These are phyloP conservation scores for Sinotaia quadrata DNA, from an alignment of 2,888 invertebrate species.

Conservation along the genomic window DNA sequence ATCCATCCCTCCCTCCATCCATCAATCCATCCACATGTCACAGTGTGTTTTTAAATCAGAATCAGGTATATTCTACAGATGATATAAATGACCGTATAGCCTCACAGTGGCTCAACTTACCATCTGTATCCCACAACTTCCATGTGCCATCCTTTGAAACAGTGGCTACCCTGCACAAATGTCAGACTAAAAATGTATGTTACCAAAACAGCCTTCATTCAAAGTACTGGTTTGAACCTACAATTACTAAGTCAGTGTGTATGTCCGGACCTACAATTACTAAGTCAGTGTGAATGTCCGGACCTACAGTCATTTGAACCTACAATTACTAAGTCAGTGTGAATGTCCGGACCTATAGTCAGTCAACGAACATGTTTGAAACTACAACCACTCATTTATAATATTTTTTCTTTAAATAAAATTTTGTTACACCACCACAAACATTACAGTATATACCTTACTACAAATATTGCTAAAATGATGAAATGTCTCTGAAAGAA, in stretches of 20 bases:
- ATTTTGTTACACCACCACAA: too few species aligned
- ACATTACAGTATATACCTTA: too few species aligned
- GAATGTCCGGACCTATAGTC: background rate
- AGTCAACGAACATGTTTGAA: background rate
- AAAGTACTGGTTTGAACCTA: background rate
- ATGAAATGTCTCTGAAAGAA: too few species aligned
- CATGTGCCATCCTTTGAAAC: slow-evolving; percentile 91
- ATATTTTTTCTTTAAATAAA: too few species aligned
- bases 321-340: background rate
- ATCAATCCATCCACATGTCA: too few species aligned
- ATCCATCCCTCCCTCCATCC: too few species aligned
- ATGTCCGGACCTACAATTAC: background rate
- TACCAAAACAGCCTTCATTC: too few species aligned
- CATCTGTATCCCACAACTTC: slow-evolving; percentile 88
- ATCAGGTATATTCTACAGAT: background rate
- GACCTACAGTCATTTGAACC: too few species aligned
- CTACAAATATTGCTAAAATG: background rate
- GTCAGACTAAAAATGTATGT: too few species aligned
- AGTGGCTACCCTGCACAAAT: slow-evolving; percentile 79
- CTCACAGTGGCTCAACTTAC: slow-evolving; percentile 47
- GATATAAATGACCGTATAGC: background rate
- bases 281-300: background rate
- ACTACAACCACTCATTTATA: too few species aligned
- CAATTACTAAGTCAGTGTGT: background rate
- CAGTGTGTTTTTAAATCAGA: too few species aligned